Base-by-base conservation (phyloP, 2,113 vertebrate genomes). In the Prunella fulvescens region DNA sequence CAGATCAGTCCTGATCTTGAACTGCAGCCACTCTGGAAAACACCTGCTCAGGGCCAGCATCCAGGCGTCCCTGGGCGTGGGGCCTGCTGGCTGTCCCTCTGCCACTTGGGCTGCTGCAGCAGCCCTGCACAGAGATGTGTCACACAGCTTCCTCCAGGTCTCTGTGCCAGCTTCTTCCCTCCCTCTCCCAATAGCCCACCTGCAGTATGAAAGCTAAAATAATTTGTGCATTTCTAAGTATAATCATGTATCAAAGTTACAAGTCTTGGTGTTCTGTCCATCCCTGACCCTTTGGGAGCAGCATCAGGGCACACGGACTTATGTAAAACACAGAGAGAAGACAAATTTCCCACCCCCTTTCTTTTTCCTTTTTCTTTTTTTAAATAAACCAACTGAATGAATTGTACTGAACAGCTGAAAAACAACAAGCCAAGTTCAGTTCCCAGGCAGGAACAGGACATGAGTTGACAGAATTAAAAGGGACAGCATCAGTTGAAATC, bases 401-500 rank as follows among this genome's bases (percentile, higher is more conserved):
- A 86, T 42, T 77, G 53, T 71, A 86, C 58, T 60, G 88, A 90
- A 81, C 83, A 95, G 88, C 65, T 86, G 73, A 96, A 92, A 95
- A 95, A 77, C 84, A 92, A 87, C 0, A 6, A 91, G 91, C 48
- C 48, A 85, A 95, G 35, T 89, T 76, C 89, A 85, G 57, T 89
- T 94, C 89, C 87, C 93, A 87, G 66, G 94, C 94, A 91, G 81
- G 62, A 95, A 95, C 28, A 80, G 73, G 87, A 91, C 93, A 82
- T 2, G 17, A 92, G 81, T 1, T 91, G 81, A 95, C 50, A 95
- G 87, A 96, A 95, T 85, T 94, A 85, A 92, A 95, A 89, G 81
- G 84, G 94, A 93, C 91, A 81, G 62, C 66, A 92, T 69, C 66
- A 91, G 74, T 11, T 92, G 89, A 95, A 95, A 92, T 22, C 29